These are phyloP conservation scores for Drosophila santomea DNA, from an alignment of 1,140 invertebrate genomes.

Conservation along the genomic window DNA sequence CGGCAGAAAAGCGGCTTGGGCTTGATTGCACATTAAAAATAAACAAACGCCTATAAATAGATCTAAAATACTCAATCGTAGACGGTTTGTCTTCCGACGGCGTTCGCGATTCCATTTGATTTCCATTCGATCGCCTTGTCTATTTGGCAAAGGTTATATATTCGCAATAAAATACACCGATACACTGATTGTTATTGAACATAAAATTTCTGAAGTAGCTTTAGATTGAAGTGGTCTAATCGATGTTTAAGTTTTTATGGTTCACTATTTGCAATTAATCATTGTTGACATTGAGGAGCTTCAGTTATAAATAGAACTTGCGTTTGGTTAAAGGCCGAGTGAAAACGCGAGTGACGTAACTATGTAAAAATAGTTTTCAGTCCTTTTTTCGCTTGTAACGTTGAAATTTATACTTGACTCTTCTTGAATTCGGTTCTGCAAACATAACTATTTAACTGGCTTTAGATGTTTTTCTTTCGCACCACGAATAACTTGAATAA, in stretches of 20 bases:
- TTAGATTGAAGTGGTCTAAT: conserved; percentile 27
- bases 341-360: not conserved
- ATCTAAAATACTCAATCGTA: conserved; percentile 21
- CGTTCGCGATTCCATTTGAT: conserved; percentile 7
- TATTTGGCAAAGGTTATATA: conserved; percentile 23
- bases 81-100: conserved; percentile 41
- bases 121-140: conserved; percentile 11
- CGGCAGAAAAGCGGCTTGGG: conserved; percentile 39
- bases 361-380: not conserved
- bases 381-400: not conserved
- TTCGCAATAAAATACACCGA: conserved; percentile 20
- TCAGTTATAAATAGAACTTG: conserved; percentile 23
- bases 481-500: no score
- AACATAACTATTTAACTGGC: no score
- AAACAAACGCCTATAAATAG: conserved; percentile 73
- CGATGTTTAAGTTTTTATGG: conserved; percentile 16
- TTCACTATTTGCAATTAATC: conserved; percentile 13
- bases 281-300: conserved; percentile 17
- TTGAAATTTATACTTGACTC: not conserved
- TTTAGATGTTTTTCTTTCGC: no score
- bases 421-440: not conserved
- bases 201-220: conserved; percentile 16
- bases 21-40: conserved; percentile 75
- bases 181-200: conserved; percentile 29
- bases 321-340: not conserved